phyloP scores from a whole-genome alignment of 1,140 invertebrate species.

The Drosophila athabasca region DNA sequence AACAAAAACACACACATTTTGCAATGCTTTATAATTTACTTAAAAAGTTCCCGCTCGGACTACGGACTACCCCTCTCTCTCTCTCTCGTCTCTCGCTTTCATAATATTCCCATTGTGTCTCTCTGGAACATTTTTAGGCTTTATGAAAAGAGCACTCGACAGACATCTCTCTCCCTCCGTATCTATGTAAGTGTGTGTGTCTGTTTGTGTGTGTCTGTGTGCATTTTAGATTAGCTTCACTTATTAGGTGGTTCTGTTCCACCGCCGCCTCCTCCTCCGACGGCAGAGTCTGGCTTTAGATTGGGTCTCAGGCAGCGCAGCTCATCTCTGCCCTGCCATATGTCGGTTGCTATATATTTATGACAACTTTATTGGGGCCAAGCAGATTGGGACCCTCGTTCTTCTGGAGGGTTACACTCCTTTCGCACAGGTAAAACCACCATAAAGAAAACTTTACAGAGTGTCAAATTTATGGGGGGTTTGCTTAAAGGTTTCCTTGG shows the following conservation, averaged over 20 bases:
- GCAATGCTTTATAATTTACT: constrained; percentile 59
- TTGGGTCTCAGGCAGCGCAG: constrained; percentile 19
- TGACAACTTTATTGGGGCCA: constrained; percentile 46
- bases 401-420: too few species aligned
- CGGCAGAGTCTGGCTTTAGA: constrained; percentile 17
- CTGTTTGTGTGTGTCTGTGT: constrained; percentile 4
- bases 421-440: too few species aligned
- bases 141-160: constrained; percentile 23
- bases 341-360: constrained; percentile 24
- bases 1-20: constrained; percentile 6
- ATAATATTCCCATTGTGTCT: constrained; percentile 56
- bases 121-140: constrained; percentile 32
- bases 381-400: constrained; percentile 14
- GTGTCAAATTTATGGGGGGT: too few species aligned
- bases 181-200: background rate
- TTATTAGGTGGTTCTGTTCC: constrained; percentile 25
- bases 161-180: background rate
- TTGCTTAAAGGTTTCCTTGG: too few species aligned
- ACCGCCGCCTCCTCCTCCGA: background rate
- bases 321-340: constrained; percentile 6
- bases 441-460: too few species aligned
- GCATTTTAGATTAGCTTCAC: constrained; percentile 39
- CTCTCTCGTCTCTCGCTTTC: constrained; percentile 9
- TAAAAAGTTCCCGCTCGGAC: constrained; percentile 25
- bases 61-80: too few species aligned